phyloP scores from a whole-genome alignment of 2,113 vertebrate genomes.

The Sorex araneus region DNA sequence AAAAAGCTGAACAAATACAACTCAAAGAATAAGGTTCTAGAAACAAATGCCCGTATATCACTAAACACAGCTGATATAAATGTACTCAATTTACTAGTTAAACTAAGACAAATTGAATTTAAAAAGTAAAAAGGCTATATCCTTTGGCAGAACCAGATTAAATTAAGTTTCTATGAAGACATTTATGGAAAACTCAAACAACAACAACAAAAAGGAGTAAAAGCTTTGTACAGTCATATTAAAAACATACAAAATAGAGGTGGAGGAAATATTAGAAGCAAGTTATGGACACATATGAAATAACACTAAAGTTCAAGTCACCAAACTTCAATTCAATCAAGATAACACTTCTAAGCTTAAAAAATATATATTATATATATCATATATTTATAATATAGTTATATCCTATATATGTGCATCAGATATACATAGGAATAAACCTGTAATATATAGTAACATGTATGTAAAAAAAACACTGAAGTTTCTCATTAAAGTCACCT shows the following conservation, averaged over 20 bases:
- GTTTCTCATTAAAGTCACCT: neutral
- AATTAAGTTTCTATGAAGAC: slow-evolving; percentile 13
- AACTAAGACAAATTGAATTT: neutral
- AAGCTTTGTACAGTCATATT: neutral
- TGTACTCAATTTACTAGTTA: neutral
- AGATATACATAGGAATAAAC: neutral
- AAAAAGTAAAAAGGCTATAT: slow-evolving; percentile 23
- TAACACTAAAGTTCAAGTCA: neutral
- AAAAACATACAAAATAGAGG: slow-evolving; percentile 25
- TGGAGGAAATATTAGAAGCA: neutral
- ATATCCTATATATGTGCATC: too few relatives aligned
- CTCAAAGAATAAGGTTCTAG: slow-evolving; percentile 49
- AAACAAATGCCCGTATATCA: slow-evolving; percentile 12
- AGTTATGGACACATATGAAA: neutral
- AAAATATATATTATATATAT: too few relatives aligned
- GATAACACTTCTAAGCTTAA: too few relatives aligned
- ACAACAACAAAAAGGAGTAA: neutral
- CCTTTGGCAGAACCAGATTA: slow-evolving; percentile 24
- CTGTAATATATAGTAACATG: neutral
- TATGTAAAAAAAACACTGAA: neutral
- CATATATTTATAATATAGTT: neutral
- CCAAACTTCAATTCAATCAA: too few relatives aligned
- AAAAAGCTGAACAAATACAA: slow-evolving; percentile 40
- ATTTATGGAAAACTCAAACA: slow-evolving; percentile 14
- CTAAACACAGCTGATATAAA: neutral